These are phyloP conservation scores for Saxidomus purpurata DNA, from an alignment of 1,140 invertebrate genomes.

Conservation along the genomic window DNA sequence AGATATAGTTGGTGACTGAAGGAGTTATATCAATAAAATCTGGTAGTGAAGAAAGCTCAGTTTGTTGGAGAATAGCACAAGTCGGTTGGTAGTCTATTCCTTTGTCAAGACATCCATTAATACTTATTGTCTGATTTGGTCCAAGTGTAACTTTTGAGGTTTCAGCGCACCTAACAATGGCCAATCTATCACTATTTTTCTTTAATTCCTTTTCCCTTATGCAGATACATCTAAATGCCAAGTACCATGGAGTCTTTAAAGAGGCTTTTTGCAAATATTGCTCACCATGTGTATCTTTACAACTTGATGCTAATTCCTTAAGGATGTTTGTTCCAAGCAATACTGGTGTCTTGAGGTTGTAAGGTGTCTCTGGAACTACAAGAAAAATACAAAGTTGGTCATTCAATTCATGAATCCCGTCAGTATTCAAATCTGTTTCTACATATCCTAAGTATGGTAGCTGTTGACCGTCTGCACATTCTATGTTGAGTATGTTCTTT, in stretches of 20 bases:
- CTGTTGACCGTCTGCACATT: conserved; percentile 46
- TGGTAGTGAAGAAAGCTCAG: too few relatives aligned
- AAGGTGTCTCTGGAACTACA: neutral
- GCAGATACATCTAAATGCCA: conserved; percentile 51
- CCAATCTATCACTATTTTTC: conserved; percentile 29
- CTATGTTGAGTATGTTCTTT: conserved; percentile 25
- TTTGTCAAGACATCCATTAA: conserved; percentile 22
- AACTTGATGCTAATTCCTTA: neutral
- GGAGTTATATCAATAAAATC: too few relatives aligned
- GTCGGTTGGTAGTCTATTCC: too few relatives aligned
- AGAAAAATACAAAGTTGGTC: conserved; percentile 5
- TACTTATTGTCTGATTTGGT: conserved; percentile 42
- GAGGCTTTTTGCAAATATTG: conserved; percentile 32
- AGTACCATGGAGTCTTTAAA: conserved; percentile 11
- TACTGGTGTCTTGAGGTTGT: neutral
- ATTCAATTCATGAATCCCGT: neutral
- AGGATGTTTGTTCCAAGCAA: conserved; percentile 7
- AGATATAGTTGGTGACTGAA: too few relatives aligned
- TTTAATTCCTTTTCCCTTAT: conserved; percentile 41
- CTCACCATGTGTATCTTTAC: conserved; percentile 4
- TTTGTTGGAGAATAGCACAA: too few relatives aligned
- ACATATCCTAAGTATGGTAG: conserved; percentile 38
- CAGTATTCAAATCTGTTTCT: neutral
- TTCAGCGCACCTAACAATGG: conserved; percentile 29
- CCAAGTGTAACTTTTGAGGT: conserved; percentile 24